A percentile compares a stretch with the other conserved stretches of the same genome.
These are phyloP conservation scores for Cassiopea xamachana DNA, from an alignment of 30 jellyfish, hydroid and myxozoan species.

Conservation along the genomic window DNA sequence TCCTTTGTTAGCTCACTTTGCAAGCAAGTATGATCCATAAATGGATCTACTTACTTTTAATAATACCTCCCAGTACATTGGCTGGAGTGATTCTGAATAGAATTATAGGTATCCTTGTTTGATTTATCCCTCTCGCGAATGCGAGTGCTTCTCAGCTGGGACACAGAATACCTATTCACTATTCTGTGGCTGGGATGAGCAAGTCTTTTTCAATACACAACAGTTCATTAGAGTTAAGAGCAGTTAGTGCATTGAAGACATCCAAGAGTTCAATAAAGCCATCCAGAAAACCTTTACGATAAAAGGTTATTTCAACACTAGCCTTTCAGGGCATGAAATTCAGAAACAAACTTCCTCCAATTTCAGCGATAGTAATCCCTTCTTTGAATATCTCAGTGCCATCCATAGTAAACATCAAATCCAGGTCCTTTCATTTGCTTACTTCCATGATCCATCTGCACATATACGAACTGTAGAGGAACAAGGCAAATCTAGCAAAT, in stretches of 20 bases:
- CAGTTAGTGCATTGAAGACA: too few relatives aligned
- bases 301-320: too few relatives aligned
- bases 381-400: not conserved
- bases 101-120: too few relatives aligned
- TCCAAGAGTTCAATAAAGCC: too few relatives aligned
- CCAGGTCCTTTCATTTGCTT: not conserved
- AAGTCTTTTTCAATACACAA: too few relatives aligned
- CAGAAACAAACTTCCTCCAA: not conserved
- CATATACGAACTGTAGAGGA: not conserved
- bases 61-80: not conserved
- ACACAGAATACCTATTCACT: too few relatives aligned
- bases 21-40: not conserved
- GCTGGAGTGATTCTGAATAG: not conserved
- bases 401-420: not conserved
- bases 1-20: not conserved
- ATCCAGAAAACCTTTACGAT: too few relatives aligned
- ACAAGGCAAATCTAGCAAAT: not conserved
- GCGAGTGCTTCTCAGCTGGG: too few relatives aligned
- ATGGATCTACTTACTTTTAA: not conserved
- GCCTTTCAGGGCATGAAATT: too few relatives aligned
- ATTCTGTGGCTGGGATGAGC: too few relatives aligned
- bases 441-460: not conserved
- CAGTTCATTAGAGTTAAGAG: too few relatives aligned
- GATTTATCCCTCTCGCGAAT: too few relatives aligned
- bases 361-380: not conserved